phyloP scores from a whole-genome alignment of 2,888 invertebrate species.

The Gymnocheta viridis region DNA sequence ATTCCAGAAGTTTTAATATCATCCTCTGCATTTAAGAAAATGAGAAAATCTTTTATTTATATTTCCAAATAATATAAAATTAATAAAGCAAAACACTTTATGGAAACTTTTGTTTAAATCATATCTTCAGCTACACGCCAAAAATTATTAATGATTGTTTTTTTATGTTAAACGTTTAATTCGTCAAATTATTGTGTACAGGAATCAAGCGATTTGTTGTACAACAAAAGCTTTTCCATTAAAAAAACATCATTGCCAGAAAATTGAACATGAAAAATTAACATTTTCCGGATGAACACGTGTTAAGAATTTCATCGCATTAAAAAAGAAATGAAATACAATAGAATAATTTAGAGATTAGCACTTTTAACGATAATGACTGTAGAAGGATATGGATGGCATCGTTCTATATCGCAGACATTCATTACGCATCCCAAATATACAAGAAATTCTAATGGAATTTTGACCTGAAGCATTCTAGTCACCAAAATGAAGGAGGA shows the following conservation, averaged over 20 bases:
- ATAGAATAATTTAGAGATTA: constrained; percentile 49
- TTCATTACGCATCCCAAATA: constrained; percentile 18
- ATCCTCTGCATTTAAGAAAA: too few species aligned
- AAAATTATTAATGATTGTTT: neutral
- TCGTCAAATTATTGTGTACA: neutral
- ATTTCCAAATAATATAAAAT: too few species aligned
- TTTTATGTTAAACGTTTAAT: neutral
- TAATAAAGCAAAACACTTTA: neutral
- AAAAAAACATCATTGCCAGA: constrained; percentile 17
- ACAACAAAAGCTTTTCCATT: constrained; percentile 33
- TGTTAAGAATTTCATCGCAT: constrained; percentile 59
- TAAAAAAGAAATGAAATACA: neutral
- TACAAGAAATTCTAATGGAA: constrained; percentile 45
- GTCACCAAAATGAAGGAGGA: neutral
- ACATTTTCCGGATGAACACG: constrained; percentile 65
- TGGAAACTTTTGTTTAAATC: neutral
- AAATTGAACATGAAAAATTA: constrained; percentile 62
- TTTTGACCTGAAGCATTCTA: constrained; percentile 59
- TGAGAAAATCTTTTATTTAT: too few species aligned
- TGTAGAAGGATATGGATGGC: constrained; percentile 8
- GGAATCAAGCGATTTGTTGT: constrained; percentile 51
- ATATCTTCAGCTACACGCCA: neutral
- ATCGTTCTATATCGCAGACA: constrained; percentile 33
- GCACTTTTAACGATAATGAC: constrained; percentile 49
- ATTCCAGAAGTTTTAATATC: neutral